phyloP scores from a whole-genome alignment of 2,797 vertebrate genomes.

The Dallia pectoralis region DNA sequence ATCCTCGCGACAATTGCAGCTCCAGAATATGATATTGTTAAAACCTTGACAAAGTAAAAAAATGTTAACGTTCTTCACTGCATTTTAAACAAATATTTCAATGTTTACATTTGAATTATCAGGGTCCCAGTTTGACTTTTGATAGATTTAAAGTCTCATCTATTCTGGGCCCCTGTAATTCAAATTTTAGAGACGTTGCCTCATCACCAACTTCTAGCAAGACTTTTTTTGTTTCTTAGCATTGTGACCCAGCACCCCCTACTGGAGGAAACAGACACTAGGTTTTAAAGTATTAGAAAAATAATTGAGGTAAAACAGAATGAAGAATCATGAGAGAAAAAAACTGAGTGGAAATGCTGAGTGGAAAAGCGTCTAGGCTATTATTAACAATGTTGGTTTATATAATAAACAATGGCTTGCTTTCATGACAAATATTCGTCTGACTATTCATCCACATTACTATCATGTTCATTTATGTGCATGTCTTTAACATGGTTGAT shows the following conservation, averaged over 20 bases:
- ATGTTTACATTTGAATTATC: too few species aligned
- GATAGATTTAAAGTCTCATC: too few species aligned
- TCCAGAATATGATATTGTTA: too few species aligned
- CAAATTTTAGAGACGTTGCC: constrained; percentile 1
- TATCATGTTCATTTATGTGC: too few species aligned
- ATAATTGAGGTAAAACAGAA: not conserved
- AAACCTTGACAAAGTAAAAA: too few species aligned
- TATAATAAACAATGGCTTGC: not conserved
- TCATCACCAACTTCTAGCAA: constrained; percentile 58
- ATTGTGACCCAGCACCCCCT: constrained; percentile 79
- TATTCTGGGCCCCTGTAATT: too few species aligned
- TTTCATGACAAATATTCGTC: not conserved
- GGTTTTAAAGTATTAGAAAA: not conserved
- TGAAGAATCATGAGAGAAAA: not conserved
- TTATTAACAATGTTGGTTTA: not conserved
- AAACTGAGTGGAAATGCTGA: not conserved
- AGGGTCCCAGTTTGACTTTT: too few species aligned
- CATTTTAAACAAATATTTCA: too few species aligned
- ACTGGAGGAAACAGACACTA: constrained; percentile 43
- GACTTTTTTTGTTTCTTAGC: constrained; percentile 36
- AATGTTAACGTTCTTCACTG: too few species aligned
- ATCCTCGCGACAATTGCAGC: too few species aligned
- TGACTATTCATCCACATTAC: too few species aligned
- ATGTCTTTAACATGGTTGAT: too few species aligned
- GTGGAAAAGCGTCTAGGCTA: not conserved